Evolutionary conservation across 2,797 vertebrate genomes (phyloP).

Genomic region (Margarornis squamiger): DNA sequence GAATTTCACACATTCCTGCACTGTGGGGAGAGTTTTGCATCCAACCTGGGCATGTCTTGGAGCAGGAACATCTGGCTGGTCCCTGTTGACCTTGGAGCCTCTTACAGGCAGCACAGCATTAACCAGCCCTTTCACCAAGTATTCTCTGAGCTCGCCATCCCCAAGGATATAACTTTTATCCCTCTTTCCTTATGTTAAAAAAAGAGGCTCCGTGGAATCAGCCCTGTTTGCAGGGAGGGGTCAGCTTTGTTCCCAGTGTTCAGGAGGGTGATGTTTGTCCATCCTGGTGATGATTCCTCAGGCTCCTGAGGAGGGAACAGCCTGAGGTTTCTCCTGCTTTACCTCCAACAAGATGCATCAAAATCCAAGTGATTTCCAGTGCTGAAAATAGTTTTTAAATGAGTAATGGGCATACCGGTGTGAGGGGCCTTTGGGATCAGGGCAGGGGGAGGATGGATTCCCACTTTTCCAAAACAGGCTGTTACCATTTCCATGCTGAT

Average conservation of each 20-base stretch:
- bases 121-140: neutral
- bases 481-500: neutral
- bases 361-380: neutral
- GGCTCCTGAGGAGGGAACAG: neutral
- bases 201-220: neutral
- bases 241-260: neutral
- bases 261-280: neutral
- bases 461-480: neutral
- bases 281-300: neutral
- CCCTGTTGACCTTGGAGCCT: slow-evolving; percentile 58
- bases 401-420: neutral
- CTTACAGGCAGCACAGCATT: neutral
- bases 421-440: neutral
- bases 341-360: neutral
- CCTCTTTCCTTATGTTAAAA: neutral
- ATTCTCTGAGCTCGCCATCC: neutral
- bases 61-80: slow-evolving; percentile 50
- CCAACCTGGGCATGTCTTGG: slow-evolving; percentile 56
- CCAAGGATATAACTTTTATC: neutral
- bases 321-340: neutral
- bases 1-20: slow-evolving; percentile 53
- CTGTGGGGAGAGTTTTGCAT: slow-evolving; percentile 24
- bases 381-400: neutral
- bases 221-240: neutral
- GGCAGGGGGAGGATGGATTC: neutral